Evolutionary conservation across 2,888 invertebrate genomes (phyloP), one percentile per base, ranked within the genome.

Genomic region (Micoletzkya japonica): DNA sequence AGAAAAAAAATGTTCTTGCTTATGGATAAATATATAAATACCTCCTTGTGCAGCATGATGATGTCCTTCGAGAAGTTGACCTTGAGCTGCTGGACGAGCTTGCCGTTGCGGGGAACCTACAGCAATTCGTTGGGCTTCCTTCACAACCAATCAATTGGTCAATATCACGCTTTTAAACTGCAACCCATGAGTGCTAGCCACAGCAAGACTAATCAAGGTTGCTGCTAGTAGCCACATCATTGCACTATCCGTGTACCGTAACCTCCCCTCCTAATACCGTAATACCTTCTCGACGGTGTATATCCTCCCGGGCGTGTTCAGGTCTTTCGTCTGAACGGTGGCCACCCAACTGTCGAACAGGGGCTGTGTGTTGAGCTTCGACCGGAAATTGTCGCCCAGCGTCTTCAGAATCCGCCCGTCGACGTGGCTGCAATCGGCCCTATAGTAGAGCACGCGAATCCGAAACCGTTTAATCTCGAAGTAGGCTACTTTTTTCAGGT

Each of bases 11-110:
- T n/a, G n/a, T n/a, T n/a, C n/a, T n/a, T n/a, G n/a, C n/a, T n/a
- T n/a, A n/a, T n/a, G n/a, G n/a, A n/a, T n/a, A n/a, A n/a, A n/a
- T n/a, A 20, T 37, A n/a, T 26, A 36, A 7, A 32, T 71, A 89
- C 97, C 90, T 98, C 98, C 87, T 99, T 99, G 52, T 95, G 94
- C 49, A 99, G 89, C 0, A 95, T 95, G 75, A 99, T 98, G 83
- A 97, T 95, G 87, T 99, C 98, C 0, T 96, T 95, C 71, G 95
- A 89, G 86, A 98, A 99, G 89, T 99, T 98, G 76, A 91, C 90
- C 86, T 93, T 92, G 71, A 96, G 86, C 83, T 93, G 93, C 60
- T 95, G 88, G n/a, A 93, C 90, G 84, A 76, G 71, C 63, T 76
- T 77, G 17, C 83, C 85, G 64, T 85, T 79, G 52, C 80, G 76